Conservation (phyloP, 1,140 invertebrate genomes). For the Phocides pigmalion region DNA sequence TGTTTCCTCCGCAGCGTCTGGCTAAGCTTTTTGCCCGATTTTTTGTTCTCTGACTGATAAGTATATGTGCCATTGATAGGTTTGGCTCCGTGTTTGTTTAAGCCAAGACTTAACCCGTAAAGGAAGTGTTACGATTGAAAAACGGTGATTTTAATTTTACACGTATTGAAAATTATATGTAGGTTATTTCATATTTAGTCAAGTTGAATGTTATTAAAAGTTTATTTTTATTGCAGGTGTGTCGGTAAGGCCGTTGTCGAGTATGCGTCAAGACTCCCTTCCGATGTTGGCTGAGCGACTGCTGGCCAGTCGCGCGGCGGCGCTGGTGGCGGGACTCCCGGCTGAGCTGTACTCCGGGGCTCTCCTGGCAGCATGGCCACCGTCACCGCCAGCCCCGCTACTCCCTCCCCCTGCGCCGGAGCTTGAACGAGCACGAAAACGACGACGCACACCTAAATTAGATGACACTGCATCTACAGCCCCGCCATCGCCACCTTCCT, state of each 20-base stretch:
- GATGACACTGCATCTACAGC: slow-evolving; percentile 60
- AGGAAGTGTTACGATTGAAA: slow-evolving; percentile 54
- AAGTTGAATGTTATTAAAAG: background rate
- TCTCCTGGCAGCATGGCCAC: slow-evolving; percentile 74
- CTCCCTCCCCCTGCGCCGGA: slow-evolving; percentile 73
- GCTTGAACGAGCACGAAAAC: slow-evolving; percentile 77
- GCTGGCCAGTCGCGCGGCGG: slow-evolving; percentile 76
- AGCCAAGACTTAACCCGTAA: slow-evolving; percentile 62
- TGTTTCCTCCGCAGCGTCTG: slow-evolving; percentile 76
- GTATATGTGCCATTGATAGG: slow-evolving; percentile 77
- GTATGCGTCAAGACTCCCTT: slow-evolving; percentile 78
- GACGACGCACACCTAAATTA: slow-evolving; percentile 71
- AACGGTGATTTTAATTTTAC: background rate
- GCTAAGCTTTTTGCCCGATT: slow-evolving; percentile 72
- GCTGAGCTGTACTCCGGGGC: slow-evolving; percentile 80
- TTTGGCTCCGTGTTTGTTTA: slow-evolving; percentile 73
- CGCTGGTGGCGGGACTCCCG: slow-evolving; percentile 76
- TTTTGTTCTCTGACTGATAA: slow-evolving; percentile 76
- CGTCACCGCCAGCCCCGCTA: slow-evolving; percentile 73
- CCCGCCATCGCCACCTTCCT: slow-evolving; percentile 75
- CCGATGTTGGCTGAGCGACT: slow-evolving; percentile 78
- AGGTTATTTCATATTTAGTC: background rate
- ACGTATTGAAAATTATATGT: slow-evolving; percentile 5
- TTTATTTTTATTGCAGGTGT: slow-evolving; percentile 70
- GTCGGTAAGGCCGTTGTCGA: slow-evolving; percentile 77